Percentiles rank a stretch among this genome's conserved stretches.
phyloP scores from a whole-genome alignment of 2,888 invertebrate species.

The Tetramorium bicarinatum region DNA sequence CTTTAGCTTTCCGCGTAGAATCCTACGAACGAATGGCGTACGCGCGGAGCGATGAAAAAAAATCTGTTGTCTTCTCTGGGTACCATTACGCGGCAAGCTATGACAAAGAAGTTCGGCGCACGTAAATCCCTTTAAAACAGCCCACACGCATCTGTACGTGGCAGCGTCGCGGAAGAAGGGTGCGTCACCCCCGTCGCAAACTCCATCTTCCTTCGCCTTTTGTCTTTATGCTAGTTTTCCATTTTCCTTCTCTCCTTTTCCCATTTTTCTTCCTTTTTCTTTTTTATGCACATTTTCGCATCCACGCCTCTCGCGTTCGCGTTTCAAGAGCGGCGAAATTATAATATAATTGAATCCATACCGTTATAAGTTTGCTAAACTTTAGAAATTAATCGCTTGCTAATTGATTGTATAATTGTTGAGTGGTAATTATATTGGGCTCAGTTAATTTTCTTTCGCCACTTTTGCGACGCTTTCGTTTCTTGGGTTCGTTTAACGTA shows the following conservation, averaged over 20 bases:
- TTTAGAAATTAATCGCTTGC: background rate
- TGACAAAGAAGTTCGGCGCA: conserved; percentile 59
- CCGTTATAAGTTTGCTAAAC: background rate
- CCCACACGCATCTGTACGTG: conserved; percentile 40
- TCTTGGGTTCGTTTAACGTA: background rate
- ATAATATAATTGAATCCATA: conserved; percentile 9
- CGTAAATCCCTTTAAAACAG: conserved; percentile 61
- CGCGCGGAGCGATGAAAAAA: conserved; percentile 21
- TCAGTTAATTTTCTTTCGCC: conserved; percentile 11
- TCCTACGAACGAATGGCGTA: background rate
- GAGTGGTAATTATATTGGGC: background rate
- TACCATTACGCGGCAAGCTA: conserved; percentile 48
- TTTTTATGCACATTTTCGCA: background rate
- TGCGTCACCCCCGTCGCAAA: conserved; percentile 35
- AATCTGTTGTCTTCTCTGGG: conserved; percentile 30
- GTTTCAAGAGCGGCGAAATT: background rate
- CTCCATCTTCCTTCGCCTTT: conserved; percentile 43
- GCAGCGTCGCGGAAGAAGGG: conserved; percentile 48
- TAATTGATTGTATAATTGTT: background rate
- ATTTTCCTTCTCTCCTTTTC: background rate
- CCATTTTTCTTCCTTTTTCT: background rate
- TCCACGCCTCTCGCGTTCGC: background rate
- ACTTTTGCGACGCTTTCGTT: background rate
- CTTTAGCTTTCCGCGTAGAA: background rate
- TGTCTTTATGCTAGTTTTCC: conserved; percentile 21